These are phyloP conservation scores for Folsomia candida DNA, from an alignment of 2,888 invertebrate species.

Conservation along the genomic window DNA sequence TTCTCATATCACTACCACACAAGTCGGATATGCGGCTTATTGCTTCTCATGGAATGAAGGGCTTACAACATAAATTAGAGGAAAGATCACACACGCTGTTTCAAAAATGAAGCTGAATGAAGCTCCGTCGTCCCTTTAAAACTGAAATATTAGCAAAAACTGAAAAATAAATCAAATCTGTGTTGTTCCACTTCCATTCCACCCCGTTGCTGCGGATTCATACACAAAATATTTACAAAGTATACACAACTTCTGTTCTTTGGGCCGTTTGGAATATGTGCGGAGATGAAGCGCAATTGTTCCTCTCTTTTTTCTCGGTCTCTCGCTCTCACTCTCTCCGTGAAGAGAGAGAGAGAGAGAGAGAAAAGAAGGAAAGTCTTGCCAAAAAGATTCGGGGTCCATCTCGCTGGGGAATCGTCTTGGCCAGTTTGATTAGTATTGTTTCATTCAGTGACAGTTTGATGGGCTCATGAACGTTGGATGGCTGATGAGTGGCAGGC, in stretches of 20 bases:
- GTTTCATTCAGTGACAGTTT: slow-evolving; percentile 28
- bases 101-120: neutral
- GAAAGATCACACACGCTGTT: neutral
- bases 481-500: slow-evolving; percentile 16
- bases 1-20: no score
- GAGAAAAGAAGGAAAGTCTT: no score
- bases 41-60: no score
- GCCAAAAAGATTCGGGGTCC: neutral
- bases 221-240: neutral
- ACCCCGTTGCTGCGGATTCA: neutral
- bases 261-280: neutral
- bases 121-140: neutral
- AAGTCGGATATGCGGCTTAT: no score
- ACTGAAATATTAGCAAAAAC: neutral
- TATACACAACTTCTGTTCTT: neutral
- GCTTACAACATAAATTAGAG: neutral
- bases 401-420: neutral
- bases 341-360: no score
- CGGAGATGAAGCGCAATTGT: neutral
- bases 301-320: neutral
- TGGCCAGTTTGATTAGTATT: slow-evolving; percentile 23
- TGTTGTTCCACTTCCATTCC: neutral
- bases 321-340: neutral
- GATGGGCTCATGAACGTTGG: slow-evolving; percentile 22
- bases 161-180: neutral